Base-by-base conservation (phyloP, 2,113 vertebrate species). In the Neogobius melanostomus region DNA sequence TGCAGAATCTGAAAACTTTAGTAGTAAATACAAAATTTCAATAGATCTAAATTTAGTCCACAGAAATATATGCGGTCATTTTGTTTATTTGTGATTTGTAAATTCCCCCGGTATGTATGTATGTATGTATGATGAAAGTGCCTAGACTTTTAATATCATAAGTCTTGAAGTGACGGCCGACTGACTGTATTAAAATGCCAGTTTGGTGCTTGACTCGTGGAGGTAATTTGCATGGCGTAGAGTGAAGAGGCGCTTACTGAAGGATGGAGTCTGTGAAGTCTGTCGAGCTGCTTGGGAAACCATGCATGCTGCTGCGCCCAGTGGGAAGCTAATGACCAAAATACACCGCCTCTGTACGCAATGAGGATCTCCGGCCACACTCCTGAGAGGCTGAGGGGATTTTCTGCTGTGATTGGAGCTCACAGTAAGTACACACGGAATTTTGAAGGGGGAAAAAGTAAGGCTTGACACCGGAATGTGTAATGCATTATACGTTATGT, bases 241-340 rank as follows among this genome's bases (percentile, higher is more conserved):
- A 67, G 63, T 71, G 69, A 64, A 83, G 75, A 72, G 78, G 68
- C 68, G 66, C 68, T 79, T 59, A 69, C 56, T 45, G 74, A 74
- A 57, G 66, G 72, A 71, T 60, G 60, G 71, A 78, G 74, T 68
- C 67, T 80, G 83, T 66, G 59, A 69, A 61, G 77, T 42, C 68
- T 48, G 74, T 65, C 63, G 73, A 71, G 47, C 66, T 79, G 78
- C 76, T 78, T 82, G 78, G 72, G 82, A 85, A 79, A 73, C 75
- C 81, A 80, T 74, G 84, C 84, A 11, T 82, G 82, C 65, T 77
- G 84, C 75, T 83, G 81, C 72, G 78, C 81, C 81, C 79, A 63
- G 81, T 82, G 77, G 82, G 85, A 79, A 82, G 75, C 81, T 89
- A 89, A 89, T 87, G 84, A 81, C 84, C 73, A 51, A 72, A 64